Percentiles rank a stretch among this genome's conserved stretches.
Evolutionary conservation across 37 sponge, comb jelly and placozoan genomes (phyloP).

Genomic region (Haliclona indistincta): DNA sequence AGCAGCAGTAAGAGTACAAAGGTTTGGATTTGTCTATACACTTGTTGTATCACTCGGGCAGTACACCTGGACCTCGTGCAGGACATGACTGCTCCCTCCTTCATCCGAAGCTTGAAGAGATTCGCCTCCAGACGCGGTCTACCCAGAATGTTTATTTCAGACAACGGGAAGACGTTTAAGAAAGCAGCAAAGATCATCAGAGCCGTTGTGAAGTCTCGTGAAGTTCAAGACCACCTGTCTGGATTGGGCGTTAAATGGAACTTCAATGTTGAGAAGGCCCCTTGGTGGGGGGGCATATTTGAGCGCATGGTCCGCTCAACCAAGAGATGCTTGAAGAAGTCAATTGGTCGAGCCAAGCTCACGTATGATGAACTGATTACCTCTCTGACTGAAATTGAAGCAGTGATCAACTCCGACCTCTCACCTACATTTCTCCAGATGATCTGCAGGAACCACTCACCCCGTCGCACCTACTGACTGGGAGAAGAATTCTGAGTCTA

Average conservation of each 20-base stretch:
- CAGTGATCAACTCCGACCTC: too few species aligned
- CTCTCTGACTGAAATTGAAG: too few species aligned
- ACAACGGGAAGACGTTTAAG: too few species aligned
- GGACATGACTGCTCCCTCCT: not conserved
- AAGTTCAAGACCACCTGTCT: not conserved
- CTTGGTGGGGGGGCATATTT: constrained; percentile 26
- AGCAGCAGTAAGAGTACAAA: not conserved
- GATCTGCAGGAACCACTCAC: too few species aligned
- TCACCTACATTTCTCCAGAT: too few species aligned
- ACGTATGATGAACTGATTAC: too few species aligned
- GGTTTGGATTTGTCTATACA: constrained; percentile 35
- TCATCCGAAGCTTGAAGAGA: constrained; percentile 9
- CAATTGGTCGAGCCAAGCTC: too few species aligned
- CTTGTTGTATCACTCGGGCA: too few species aligned
- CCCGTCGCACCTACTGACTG: too few species aligned
- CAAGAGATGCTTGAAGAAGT: constrained; percentile 14
- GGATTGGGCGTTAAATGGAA: constrained; percentile 15
- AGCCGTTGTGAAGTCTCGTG: not conserved
- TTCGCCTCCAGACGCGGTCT: constrained; percentile 15
- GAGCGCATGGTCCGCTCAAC: not conserved
- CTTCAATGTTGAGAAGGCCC: too few species aligned
- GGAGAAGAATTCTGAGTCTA: too few species aligned
- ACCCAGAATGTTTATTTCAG: not conserved
- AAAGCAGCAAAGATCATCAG: not conserved
- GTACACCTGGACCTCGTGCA: constrained; percentile 17